Percentiles rank a stretch among this genome's conserved stretches.
Evolutionary conservation across 2,888 invertebrate species (phyloP).

Genomic region (Temnothorax ravouxi): DNA sequence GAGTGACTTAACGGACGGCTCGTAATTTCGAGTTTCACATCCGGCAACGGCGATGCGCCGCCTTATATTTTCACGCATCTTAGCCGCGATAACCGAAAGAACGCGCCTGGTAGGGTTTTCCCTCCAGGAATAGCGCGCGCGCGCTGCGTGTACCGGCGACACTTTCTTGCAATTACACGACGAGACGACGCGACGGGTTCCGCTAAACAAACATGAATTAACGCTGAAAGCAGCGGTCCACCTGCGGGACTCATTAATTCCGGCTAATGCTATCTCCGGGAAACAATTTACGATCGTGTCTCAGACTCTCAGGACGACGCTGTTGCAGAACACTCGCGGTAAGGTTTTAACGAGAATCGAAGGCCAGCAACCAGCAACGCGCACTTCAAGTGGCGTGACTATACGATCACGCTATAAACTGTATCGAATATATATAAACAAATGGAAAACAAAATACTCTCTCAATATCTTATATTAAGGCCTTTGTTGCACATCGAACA

Average conservation of each 20-base stretch:
- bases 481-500: too few relatives aligned
- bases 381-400: neutral
- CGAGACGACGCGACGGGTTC: conserved; percentile 28
- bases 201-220: conserved; percentile 58
- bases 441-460: neutral
- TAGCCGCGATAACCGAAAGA: conserved; percentile 58
- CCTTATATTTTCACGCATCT: conserved; percentile 62
- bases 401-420: neutral
- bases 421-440: neutral
- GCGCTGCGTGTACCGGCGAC: conserved; percentile 8
- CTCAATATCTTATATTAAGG: neutral
- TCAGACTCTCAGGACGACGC: neutral
- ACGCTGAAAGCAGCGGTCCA: conserved; percentile 25
- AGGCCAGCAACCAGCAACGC: too few relatives aligned
- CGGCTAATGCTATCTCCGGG: neutral
- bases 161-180: conserved; percentile 41
- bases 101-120: conserved; percentile 57
- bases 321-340: neutral
- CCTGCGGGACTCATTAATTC: conserved; percentile 4
- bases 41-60: conserved; percentile 60
- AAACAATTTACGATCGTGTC: conserved; percentile 40
- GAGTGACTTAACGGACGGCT: conserved; percentile 54
- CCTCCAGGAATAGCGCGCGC: conserved; percentile 41
- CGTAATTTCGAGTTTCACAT: conserved; percentile 77
- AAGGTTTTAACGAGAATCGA: neutral